These are phyloP conservation scores for Cossypha polioptera DNA, from an alignment of 2,797 vertebrate genomes.

Conservation along the genomic window DNA sequence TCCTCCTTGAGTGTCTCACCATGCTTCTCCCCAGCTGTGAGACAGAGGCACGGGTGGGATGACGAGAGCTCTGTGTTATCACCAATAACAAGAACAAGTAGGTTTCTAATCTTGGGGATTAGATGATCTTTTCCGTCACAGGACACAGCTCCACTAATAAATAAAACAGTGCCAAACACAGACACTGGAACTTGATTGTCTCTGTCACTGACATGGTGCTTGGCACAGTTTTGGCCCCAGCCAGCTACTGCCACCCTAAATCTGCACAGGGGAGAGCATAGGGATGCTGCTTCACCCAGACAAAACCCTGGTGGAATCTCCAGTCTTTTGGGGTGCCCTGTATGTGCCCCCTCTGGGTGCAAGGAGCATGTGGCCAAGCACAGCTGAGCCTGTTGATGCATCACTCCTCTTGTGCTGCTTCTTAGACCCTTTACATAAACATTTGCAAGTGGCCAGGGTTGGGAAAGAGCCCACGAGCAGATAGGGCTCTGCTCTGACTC, in stretches of 20 bases:
- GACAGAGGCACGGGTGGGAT: neutral
- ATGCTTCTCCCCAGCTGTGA: neutral
- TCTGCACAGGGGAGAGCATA: neutral
- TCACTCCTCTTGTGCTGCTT: conserved; percentile 22
- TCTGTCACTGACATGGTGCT: fast-evolving
- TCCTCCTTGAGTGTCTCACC: neutral
- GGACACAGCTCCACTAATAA: neutral
- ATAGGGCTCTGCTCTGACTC: conserved; percentile 51
- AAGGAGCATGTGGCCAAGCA: neutral
- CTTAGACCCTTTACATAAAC: conserved; percentile 54
- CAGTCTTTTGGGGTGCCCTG: neutral
- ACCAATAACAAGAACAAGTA: neutral
- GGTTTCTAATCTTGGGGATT: neutral
- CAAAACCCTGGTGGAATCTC: neutral
- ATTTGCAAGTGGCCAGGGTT: conserved; percentile 35
- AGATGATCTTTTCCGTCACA: conserved; percentile 12
- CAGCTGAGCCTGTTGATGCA: conserved; percentile 32
- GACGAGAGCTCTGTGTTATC: neutral
- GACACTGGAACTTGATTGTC: neutral
- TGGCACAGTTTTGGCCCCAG: neutral
- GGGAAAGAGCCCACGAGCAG: conserved; percentile 10
- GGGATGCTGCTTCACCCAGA: neutral
- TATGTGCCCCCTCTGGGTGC: neutral
- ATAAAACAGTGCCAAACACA: neutral
- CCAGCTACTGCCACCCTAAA: neutral